phyloP scores from a whole-genome alignment of 2,113 vertebrate genomes.

The Empidonax alnorum region DNA sequence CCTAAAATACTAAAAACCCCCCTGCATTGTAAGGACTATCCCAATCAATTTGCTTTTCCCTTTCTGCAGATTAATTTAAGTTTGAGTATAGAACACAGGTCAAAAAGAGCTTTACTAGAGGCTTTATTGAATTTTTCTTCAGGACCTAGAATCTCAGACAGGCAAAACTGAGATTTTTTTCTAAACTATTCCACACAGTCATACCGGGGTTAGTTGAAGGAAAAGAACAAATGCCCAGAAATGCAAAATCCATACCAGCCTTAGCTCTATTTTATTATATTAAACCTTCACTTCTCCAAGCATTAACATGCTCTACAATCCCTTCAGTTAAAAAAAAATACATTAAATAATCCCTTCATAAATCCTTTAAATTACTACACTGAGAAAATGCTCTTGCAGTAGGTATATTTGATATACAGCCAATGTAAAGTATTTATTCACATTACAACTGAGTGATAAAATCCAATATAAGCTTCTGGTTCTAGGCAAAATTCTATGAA shows the following conservation, averaged over 20 bases:
- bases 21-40: background rate
- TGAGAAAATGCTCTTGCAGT: constrained; percentile 1
- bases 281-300: background rate
- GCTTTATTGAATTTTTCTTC: background rate
- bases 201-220: background rate
- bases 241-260: background rate
- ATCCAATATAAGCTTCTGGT: background rate
- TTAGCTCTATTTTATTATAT: background rate
- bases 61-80: background rate
- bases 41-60: background rate
- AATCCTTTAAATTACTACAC: constrained; percentile 47
- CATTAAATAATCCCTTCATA: background rate
- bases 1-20: background rate
- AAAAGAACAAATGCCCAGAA: background rate
- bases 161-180: background rate
- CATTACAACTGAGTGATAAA: background rate
- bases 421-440: constrained; percentile 11
- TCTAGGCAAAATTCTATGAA: background rate
- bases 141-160: background rate
- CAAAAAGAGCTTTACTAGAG: background rate
- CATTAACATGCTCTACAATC: background rate
- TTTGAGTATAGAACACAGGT: background rate
- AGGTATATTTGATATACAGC: background rate
- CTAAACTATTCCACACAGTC: background rate
- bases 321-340: background rate